Evolutionary conservation across 2,888 invertebrate species (phyloP), one percentile per base, ranked within the genome.

Genomic region (Neria commutata): DNA sequence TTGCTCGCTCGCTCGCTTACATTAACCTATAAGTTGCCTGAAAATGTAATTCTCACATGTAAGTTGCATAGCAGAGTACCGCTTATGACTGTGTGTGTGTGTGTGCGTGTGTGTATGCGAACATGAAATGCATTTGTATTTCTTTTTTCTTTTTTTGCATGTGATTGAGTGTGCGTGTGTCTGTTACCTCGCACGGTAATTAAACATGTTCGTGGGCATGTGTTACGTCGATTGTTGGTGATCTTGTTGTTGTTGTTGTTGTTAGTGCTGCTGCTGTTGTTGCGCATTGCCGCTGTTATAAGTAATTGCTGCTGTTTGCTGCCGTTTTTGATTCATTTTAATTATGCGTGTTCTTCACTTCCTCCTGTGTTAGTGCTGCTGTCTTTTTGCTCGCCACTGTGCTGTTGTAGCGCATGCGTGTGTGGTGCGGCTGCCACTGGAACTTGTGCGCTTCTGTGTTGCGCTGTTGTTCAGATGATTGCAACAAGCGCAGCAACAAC

Each of bases 281-380:
- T 54, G 50, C 46, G 34, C n/a, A n/a, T n/a, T n/a, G n/a, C 48
- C 37, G 49, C 42, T 56, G 55, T 57, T 51, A 52, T 57, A 56
- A 61, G 54, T 57, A 57, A 57, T 54, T 54, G 57, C 54, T 57
- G 47, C 37, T n/a, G n/a, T n/a, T n/a, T n/a, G 56, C 37, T 62
- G 60, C 61, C 61, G 60, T 64, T n/a, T n/a, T 65, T 61, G 62
- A 67, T 66, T 67, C 58, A 58, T 67, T 67, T 66, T 67, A 67
- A 67, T 67, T 67, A 67, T 69, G 63, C 67, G 62, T 65, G 53
- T 56, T 57, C 49, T 17, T 45, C 11, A 11, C 17, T 6, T 16
- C 2, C 21, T 45, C 45, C 17, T 17, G 4, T 21, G 10, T 45
- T 11, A 5, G 45, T 45, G 19, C 11, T 11, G 17, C 45, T 11